These are phyloP conservation scores for Dicyrtoma fusca DNA, from an alignment of 2,888 invertebrate species.

Conservation along the genomic window DNA sequence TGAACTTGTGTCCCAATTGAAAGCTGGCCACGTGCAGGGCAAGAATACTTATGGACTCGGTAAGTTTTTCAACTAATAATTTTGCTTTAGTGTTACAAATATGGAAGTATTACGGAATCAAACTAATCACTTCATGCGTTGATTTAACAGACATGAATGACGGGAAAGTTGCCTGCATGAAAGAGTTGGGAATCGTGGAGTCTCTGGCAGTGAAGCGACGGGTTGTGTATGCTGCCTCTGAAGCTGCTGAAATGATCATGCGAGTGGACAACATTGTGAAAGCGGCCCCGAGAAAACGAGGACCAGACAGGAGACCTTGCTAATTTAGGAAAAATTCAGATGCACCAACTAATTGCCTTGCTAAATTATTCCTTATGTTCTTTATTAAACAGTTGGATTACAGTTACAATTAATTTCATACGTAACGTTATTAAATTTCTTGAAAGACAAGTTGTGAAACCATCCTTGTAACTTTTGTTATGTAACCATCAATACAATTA, in stretches of 20 bases:
- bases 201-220: conserved; percentile 96
- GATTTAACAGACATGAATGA: conserved; percentile 93
- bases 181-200: conserved; percentile 88
- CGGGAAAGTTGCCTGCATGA: conserved; percentile 89
- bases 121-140: no score
- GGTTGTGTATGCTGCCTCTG: conserved; percentile 89
- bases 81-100: background rate
- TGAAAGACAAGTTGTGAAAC: no score
- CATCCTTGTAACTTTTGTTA: no score
- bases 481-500: no score
- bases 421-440: no score
- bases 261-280: conserved; percentile 97
- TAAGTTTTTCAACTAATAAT: conserved; percentile 62
- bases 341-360: conserved; percentile 30
- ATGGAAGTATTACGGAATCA: background rate
- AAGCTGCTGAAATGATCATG: conserved; percentile 98
- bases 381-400: background rate
- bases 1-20: conserved; percentile 85
- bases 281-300: conserved; percentile 84
- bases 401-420: no score
- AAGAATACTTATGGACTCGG: conserved; percentile 76
- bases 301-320: conserved; percentile 82
- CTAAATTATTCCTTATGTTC: conserved; percentile 24
- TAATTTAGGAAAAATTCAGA: conserved; percentile 61
- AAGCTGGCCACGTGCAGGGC: conserved; percentile 87